Percentiles rank a stretch among this genome's conserved stretches.
phyloP scores from a whole-genome alignment of 2,797 vertebrate species.

The Gymnoscopelus braueri region DNA sequence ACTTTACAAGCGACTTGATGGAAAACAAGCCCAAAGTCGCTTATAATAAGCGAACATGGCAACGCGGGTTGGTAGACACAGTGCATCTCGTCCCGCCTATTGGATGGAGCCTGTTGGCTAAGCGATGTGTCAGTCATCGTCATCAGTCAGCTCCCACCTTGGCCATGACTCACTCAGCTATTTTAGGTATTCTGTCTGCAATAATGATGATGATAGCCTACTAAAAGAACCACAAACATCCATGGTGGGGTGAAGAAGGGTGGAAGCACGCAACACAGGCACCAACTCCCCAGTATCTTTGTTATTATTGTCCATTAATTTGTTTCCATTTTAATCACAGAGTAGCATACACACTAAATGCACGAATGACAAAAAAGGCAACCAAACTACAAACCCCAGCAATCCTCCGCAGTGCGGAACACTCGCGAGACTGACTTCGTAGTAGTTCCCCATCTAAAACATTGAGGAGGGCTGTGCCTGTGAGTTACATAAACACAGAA shows the following conservation, averaged over 20 bases:
- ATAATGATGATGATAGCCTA: conserved; percentile 41
- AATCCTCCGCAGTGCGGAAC: not conserved
- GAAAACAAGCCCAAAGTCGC: no score
- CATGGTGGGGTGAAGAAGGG: no score
- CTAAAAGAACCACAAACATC: not conserved
- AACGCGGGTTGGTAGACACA: conserved; percentile 65
- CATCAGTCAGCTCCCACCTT: conserved; percentile 51
- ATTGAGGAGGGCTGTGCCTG: conserved; percentile 50
- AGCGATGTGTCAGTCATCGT: conserved; percentile 59
- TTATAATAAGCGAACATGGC: no score
- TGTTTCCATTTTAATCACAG: not conserved
- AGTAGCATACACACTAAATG: no score
- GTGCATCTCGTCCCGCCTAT: conserved; percentile 62
- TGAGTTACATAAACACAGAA: conserved; percentile 71
- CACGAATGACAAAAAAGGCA: no score
- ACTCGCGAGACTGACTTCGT: conserved; percentile 73
- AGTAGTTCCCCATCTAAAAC: conserved; percentile 58
- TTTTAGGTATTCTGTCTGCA: conserved; percentile 52
- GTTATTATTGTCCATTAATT: no score
- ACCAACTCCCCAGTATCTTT: no score
- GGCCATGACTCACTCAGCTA: conserved; percentile 69
- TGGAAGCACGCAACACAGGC: no score
- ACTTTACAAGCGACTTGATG: no score
- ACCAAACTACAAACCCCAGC: conserved; percentile 77
- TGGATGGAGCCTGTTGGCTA: conserved; percentile 54